Evolutionary conservation across 1,140 invertebrate genomes (phyloP).

Genomic region (Carposina sasakii): DNA sequence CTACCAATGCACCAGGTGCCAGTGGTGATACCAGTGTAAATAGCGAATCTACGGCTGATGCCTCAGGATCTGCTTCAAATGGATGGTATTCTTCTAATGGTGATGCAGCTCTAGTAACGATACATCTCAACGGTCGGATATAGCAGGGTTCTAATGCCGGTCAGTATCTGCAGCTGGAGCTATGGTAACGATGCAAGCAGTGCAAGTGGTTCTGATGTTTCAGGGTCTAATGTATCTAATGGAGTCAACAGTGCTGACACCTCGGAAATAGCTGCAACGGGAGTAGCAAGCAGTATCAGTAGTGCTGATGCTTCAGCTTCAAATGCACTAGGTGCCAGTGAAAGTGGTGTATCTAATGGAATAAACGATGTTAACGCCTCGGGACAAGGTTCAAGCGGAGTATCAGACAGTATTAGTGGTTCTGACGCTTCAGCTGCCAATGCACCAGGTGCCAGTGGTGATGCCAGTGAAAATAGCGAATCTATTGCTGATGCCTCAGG

Average conservation of each 20-base stretch:
- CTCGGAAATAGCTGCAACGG: not conserved
- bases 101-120: too few species aligned
- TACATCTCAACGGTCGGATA: too few species aligned
- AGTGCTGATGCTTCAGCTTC: too few species aligned
- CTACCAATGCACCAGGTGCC: not conserved
- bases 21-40: not conserved
- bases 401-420: not conserved
- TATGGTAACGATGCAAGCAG: not conserved
- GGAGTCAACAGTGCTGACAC: not conserved
- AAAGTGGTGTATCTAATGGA: not conserved
- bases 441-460: not conserved
- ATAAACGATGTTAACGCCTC: not conserved
- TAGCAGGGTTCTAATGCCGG: not conserved
- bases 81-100: not conserved
- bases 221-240: not conserved
- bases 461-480: too few species aligned
- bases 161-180: not conserved
- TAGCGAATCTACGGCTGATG: not conserved
- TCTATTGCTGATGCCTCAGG: too few species aligned
- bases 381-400: not conserved
- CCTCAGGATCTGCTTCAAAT: not conserved
- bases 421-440: not conserved
- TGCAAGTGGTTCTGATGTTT: too few species aligned
- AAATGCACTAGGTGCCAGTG: too few species aligned
- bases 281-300: too few species aligned